These are phyloP conservation scores for Coboldia fuscipes DNA, from an alignment of 1,140 invertebrate species.

Conservation along the genomic window DNA sequence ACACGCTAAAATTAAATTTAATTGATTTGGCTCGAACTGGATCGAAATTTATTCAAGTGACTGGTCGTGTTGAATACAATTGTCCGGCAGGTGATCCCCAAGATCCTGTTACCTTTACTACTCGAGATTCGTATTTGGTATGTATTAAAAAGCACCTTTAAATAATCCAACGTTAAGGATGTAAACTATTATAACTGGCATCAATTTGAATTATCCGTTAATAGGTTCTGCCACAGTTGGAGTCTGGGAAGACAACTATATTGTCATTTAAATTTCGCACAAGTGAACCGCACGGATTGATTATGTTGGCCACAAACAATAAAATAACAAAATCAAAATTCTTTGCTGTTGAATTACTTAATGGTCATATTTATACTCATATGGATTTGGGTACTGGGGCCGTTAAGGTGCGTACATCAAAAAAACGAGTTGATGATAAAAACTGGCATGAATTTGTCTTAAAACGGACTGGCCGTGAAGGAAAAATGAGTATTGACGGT, in stretches of 20 bases:
- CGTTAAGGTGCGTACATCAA: constrained; percentile 61
- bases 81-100: constrained; percentile 68
- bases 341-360: constrained; percentile 83
- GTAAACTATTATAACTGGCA: background rate
- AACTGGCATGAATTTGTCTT: constrained; percentile 78
- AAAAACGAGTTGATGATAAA: constrained; percentile 67
- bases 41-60: constrained; percentile 67
- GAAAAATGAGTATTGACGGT: constrained; percentile 76
- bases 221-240: constrained; percentile 71
- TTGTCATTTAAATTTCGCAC: constrained; percentile 87
- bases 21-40: constrained; percentile 71
- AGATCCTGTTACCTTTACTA: constrained; percentile 80
- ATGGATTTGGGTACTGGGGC: constrained; percentile 81
- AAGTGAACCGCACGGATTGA: constrained; percentile 79
- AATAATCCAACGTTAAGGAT: too few species aligned
- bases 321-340: constrained; percentile 47
- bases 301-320: constrained; percentile 18
- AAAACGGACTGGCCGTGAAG: constrained; percentile 53
- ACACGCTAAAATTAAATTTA: constrained; percentile 67
- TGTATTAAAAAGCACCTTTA: too few species aligned
- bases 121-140: constrained; percentile 70
- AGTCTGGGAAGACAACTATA: constrained; percentile 61
- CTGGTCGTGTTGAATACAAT: constrained; percentile 70
- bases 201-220: constrained; percentile 8
- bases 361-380: constrained; percentile 81